A percentile compares a stretch with the other conserved stretches of the same genome.
These are phyloP conservation scores for Alligator mississippiensis DNA, from an alignment of 2,113 vertebrate genomes.

Conservation along the genomic window DNA sequence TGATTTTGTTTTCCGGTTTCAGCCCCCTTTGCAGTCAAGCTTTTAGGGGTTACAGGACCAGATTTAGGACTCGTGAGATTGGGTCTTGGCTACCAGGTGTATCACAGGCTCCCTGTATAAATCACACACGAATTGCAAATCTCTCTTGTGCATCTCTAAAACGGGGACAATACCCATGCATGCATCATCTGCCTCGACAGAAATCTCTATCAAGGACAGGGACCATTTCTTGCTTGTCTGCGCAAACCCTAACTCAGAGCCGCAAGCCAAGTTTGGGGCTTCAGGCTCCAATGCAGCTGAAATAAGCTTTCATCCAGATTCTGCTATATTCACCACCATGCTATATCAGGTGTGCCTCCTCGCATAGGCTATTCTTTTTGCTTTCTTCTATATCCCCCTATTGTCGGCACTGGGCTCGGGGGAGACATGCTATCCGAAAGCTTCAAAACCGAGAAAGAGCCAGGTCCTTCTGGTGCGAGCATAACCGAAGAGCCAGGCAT, in stretches of 20 bases:
- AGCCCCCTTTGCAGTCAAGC: neutral
- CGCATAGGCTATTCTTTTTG: neutral
- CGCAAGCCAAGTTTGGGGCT: neutral
- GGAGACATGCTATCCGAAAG: rapidly evolving
- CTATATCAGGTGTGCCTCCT: neutral
- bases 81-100: neutral
- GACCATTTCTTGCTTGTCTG: neutral
- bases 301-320: neutral
- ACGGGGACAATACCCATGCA: rapidly evolving
- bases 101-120: neutral
- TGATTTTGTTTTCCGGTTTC: neutral
- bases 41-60: neutral
- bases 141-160: neutral
- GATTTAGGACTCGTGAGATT: neutral
- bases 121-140: neutral
- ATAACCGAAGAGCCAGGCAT: neutral
- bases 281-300: neutral
- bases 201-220: neutral
- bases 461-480: neutral
- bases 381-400: neutral
- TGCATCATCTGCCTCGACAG: neutral
- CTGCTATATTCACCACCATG: neutral
- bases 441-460: neutral
- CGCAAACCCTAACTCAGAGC: rapidly evolving
- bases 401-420: rapidly evolving